phyloP scores from a whole-genome alignment of 2,888 invertebrate species.

The Eupeodes latifasciatus region DNA sequence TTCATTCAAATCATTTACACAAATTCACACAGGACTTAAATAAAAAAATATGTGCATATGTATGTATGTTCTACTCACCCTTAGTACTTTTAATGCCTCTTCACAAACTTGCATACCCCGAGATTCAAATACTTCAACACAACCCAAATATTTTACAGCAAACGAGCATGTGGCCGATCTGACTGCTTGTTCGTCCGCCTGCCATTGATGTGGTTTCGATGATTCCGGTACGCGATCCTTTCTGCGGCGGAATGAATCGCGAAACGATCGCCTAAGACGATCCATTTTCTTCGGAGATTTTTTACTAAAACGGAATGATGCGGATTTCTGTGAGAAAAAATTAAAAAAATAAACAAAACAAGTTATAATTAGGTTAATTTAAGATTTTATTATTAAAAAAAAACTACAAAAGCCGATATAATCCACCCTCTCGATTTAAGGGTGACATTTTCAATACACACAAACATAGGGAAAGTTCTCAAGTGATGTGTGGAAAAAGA shows the following conservation, averaged over 20 bases:
- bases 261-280: slow-evolving; percentile 93
- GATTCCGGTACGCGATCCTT: slow-evolving; percentile 95
- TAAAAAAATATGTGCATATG: neutral
- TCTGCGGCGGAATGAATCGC: slow-evolving; percentile 96
- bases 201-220: slow-evolving; percentile 99
- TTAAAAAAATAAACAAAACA: slow-evolving; percentile 59
- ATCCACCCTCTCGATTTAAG: slow-evolving; percentile 41
- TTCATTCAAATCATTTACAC: neutral
- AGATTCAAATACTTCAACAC: slow-evolving; percentile 99
- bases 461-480: slow-evolving; percentile 79
- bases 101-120: slow-evolving; percentile 99
- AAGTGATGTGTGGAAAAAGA: slow-evolving; percentile 77
- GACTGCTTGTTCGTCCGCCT: slow-evolving; percentile 98
- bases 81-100: slow-evolving; percentile 97
- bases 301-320: slow-evolving; percentile 85
- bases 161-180: slow-evolving; percentile 98
- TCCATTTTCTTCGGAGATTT: slow-evolving; percentile 93
- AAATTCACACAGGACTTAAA: neutral
- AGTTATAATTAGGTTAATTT: slow-evolving; percentile 57
- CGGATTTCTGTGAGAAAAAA: slow-evolving; percentile 85
- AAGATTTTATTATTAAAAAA: slow-evolving; percentile 24
- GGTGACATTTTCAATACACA: slow-evolving; percentile 33
- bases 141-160: slow-evolving; percentile 99
- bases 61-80: slow-evolving; percentile 87
- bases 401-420: neutral